Base-by-base conservation (phyloP, 2,797 vertebrate genomes). In the Argya squamiceps region DNA sequence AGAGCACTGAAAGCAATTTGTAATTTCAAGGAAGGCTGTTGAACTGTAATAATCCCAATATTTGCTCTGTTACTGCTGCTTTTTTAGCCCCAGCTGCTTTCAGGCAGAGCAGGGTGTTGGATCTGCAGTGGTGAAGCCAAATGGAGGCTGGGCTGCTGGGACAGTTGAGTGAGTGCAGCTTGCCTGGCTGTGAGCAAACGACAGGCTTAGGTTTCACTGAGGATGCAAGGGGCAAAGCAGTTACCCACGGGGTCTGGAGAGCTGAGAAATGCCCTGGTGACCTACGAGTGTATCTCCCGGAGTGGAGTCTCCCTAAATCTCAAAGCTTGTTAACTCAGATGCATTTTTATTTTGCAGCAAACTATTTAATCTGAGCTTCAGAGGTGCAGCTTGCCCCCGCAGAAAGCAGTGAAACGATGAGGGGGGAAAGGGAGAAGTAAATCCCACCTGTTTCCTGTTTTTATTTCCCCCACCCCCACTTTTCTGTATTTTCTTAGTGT, bases 401-500 rank as follows among this genome's bases (percentile, higher is more conserved):
- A 68, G 71, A 91, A 89, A 69, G 74, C 63, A 65, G 75, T 26
- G 84, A 78, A 92, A 89, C 0, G 0, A 84, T 0, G 2, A 75
- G 47, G 68, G 65, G 59, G 9, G 2, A 32, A 69, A 83, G 92
- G 84, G 76, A 92, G 60, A 94, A 95, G 85, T 78, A 89, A 96
- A 94, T 70, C 89, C 87, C 96, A 95, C 94, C 95, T 96, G 95
- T 93, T 97, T 96, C 96, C 96, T 97, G 96, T 94, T 96, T 96
- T 95, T 92, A 74, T 89, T 95, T 90, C 89, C 70, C 84, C 94
- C 52, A 50, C 93, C 91, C 87, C 93, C 79, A 69, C 47, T 46
- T 75, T 65, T 27, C 87, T 91, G 67, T 92, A 88, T 91, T 92
- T 92, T 94, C 74, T 83, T 85, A 92, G 64, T 53, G 71, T 80